Conservation (phyloP, 2,888 invertebrate species). For the Papilio elwesi region DNA sequence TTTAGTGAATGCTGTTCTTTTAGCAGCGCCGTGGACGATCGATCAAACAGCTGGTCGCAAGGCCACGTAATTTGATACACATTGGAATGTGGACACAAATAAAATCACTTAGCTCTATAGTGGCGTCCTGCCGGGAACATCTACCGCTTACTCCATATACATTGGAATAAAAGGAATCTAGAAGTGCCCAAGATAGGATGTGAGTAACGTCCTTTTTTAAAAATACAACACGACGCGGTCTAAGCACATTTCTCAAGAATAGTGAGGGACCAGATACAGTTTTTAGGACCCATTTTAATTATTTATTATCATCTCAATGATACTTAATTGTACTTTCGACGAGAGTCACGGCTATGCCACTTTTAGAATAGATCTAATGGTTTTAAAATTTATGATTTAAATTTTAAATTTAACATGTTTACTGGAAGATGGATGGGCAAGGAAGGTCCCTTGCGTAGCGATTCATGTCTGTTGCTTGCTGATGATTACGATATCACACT, state of each 20-base stretch:
- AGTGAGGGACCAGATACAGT: too few relatives aligned
- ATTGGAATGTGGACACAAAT: constrained; percentile 83
- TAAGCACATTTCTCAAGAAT: neutral
- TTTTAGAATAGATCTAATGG: too few relatives aligned
- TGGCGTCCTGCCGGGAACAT: constrained; percentile 77
- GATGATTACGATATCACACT: neutral
- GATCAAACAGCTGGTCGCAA: constrained; percentile 79
- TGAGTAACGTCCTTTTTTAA: constrained; percentile 44
- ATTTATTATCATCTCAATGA: too few relatives aligned
- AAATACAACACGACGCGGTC: neutral
- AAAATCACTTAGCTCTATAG: constrained; percentile 82
- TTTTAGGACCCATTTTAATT: too few relatives aligned
- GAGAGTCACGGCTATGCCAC: too few relatives aligned
- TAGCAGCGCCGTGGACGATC: constrained; percentile 69
- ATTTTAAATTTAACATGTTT: too few relatives aligned
- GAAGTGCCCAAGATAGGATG: constrained; percentile 43
- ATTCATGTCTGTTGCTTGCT: too few relatives aligned
- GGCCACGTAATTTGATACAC: constrained; percentile 80
- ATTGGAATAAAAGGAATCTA: constrained; percentile 48
- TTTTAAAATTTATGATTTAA: too few relatives aligned
- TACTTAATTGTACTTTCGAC: too few relatives aligned
- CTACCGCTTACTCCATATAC: constrained; percentile 62
- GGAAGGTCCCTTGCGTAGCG: too few relatives aligned
- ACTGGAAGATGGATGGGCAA: too few relatives aligned
- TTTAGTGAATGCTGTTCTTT: constrained; percentile 60